Base-by-base conservation (phyloP, 1,140 invertebrate genomes). In the Hypothenemus hampei region DNA sequence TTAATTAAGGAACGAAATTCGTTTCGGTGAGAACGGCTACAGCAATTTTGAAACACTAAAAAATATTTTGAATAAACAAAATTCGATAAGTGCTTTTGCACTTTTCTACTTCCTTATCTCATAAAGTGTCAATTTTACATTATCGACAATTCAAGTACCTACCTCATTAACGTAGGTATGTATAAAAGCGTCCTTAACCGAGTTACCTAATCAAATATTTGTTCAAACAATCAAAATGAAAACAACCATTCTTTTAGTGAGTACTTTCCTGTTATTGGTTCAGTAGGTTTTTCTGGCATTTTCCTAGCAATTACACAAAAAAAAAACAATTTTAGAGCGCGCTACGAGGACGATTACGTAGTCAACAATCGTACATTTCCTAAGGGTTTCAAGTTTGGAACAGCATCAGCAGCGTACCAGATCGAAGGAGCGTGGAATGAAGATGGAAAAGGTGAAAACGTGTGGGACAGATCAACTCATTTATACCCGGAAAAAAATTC, bases 381-480 rank as follows among this genome's bases (percentile, higher is more conserved):
- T 3, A 24, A 4, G 8, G 29, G 66, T 13, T 80, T 82, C 51
- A 64, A 73, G 21, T 73, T 80, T 52, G 78, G 78, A 11, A 73
- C 73, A 0, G 74, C 75, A 0, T 76, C 78, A 0, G 69, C 78
- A 6, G 63, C 77, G 3, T 80, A 76, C 62, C 79, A 81, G 60
- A 72, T 79, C 23, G 80, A 82, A 71, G 80, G 80, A 19, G 78
- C 66, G 3, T 80, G 77, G 74, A 73, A 78, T 60, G 69, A 64
- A 45, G 73, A 72, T 48, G 79, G 80, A 77, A 73, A 73, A 61
- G 74, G 75, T 7, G 40, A 43, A 64, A 77, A 73, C 58, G 77
- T 77, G 60, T 80, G 79, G 80, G 82, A 85, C 66, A 75, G 71
- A 21, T 78, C 77, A 56, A 69, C 75, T 2, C 79, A 82, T 57